Evolutionary conservation across 2,888 invertebrate genomes (phyloP).

Genomic region (Salticus scenicus): DNA sequence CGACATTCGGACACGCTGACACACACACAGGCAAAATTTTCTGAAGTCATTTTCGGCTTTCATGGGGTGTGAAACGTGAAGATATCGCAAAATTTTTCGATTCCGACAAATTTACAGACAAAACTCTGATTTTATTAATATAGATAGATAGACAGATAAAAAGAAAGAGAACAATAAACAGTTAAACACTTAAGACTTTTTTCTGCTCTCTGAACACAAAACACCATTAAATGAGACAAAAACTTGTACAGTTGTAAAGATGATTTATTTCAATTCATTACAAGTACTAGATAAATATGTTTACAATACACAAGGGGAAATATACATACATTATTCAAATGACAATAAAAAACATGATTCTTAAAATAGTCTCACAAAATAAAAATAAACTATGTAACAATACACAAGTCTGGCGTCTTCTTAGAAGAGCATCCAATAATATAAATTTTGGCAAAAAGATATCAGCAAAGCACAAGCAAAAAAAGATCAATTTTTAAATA

Average conservation of each 20-base stretch:
- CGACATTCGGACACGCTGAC: too few species aligned
- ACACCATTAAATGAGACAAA: neutral
- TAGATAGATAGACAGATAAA: too few species aligned
- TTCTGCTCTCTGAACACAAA: too few species aligned
- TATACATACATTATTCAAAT: constrained; percentile 2
- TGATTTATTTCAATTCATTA: constrained; percentile 31
- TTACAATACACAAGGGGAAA: constrained; percentile 4
- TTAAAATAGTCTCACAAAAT: constrained; percentile 26
- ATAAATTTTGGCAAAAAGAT: constrained; percentile 13
- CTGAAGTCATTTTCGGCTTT: too few species aligned
- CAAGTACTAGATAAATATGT: constrained; percentile 26
- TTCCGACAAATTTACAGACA: too few species aligned
- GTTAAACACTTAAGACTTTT: too few species aligned
- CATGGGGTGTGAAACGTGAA: too few species aligned
- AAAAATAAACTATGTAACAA: constrained; percentile 26
- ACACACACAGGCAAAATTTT: too few species aligned
- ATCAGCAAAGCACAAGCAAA: constrained; percentile 11
- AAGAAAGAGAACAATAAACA: too few species aligned
- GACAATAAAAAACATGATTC: constrained; percentile 28
- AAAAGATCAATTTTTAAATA: neutral
- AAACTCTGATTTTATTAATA: too few species aligned
- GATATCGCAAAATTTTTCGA: too few species aligned
- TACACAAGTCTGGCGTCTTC: neutral
- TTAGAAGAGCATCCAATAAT: neutral
- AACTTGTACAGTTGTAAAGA: constrained; percentile 19